phyloP scores from a whole-genome alignment of 2,113 vertebrate genomes.

The Grammomys surdaster region DNA sequence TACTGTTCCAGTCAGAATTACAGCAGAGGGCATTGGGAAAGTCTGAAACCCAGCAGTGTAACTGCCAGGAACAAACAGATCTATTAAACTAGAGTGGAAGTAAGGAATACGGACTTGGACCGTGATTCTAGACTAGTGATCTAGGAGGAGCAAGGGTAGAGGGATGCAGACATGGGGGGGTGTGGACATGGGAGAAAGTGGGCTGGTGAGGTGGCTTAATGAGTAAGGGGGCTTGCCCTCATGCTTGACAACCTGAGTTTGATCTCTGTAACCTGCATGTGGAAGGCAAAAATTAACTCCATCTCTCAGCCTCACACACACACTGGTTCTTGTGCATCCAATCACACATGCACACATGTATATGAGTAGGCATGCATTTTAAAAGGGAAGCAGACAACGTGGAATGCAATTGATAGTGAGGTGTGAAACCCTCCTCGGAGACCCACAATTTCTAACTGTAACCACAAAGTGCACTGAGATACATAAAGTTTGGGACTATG shows the following conservation, averaged over 20 bases:
- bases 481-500: not conserved
- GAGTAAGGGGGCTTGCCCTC: no score
- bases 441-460: not conserved
- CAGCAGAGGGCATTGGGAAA: not conserved
- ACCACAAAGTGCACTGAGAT: not conserved
- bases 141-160: not conserved
- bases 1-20: not conserved
- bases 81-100: not conserved
- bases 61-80: not conserved
- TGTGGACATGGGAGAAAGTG: not conserved
- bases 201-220: no score
- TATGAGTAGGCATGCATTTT: not conserved
- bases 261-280: no score
- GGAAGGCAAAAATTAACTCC: not conserved
- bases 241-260: no score
- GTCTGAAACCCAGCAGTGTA: not conserved
- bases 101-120: not conserved
- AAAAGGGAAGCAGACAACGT: not conserved
- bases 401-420: no score
- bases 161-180: not conserved
- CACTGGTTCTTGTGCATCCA: not conserved
- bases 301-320: not conserved
- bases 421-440: no score
- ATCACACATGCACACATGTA: no score
- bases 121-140: not conserved